Percentiles rank a stretch among this genome's conserved stretches.
These are phyloP conservation scores for Unio delphinus DNA, from an alignment of 2,888 invertebrate species.

Conservation along the genomic window DNA sequence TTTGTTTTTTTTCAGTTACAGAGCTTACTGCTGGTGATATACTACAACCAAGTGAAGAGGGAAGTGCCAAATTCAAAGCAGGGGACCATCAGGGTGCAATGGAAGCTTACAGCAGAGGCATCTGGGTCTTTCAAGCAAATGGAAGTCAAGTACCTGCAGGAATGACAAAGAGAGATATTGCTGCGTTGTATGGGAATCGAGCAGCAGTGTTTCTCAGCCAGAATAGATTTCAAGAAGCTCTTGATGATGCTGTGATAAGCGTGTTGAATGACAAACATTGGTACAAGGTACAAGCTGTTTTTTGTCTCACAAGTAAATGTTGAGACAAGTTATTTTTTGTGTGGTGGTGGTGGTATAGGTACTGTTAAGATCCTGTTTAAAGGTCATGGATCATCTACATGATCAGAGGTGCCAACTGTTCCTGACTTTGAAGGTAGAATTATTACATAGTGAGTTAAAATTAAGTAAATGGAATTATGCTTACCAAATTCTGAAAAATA, in stretches of 20 bases:
- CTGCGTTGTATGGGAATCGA: conserved; percentile 51
- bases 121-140: conserved; percentile 13
- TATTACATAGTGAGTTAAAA: too few relatives aligned
- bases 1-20: neutral
- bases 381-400: too few relatives aligned
- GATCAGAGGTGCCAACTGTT: too few relatives aligned
- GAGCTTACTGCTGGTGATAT: conserved; percentile 13
- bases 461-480: too few relatives aligned
- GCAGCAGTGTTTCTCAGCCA: conserved; percentile 45
- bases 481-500: too few relatives aligned
- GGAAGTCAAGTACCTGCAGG: neutral
- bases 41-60: conserved; percentile 32
- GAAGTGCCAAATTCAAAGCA: conserved; percentile 34
- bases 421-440: too few relatives aligned
- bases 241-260: conserved; percentile 48
- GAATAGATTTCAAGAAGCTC: conserved; percentile 24
- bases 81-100: conserved; percentile 29
- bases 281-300: conserved; percentile 42
- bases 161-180: conserved; percentile 30
- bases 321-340: too few relatives aligned
- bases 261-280: conserved; percentile 49
- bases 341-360: too few relatives aligned
- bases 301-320: too few relatives aligned
- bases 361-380: too few relatives aligned
- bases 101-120: conserved; percentile 38